Evolutionary conservation across 2,888 invertebrate genomes (phyloP).

Genomic region (Melanophora roralis): DNA sequence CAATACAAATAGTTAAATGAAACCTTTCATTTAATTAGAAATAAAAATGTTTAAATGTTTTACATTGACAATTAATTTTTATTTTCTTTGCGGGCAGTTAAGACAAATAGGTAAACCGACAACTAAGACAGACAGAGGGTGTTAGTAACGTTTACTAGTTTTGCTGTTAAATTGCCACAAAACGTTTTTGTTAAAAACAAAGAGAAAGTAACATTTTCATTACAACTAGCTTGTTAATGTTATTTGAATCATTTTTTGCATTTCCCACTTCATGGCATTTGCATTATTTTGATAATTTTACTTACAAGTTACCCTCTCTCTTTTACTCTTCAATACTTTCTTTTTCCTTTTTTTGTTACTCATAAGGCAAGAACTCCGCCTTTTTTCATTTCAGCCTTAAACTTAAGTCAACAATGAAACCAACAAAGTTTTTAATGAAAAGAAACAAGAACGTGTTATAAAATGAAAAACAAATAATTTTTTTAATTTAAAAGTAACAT

Average conservation of each 20-base stretch:
- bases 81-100: slow-evolving; percentile 5
- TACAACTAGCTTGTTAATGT: slow-evolving; percentile 15
- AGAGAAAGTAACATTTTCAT: slow-evolving; percentile 61
- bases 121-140: background rate
- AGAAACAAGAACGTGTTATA: slow-evolving; percentile 22
- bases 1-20: slow-evolving; percentile 22
- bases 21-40: slow-evolving; percentile 55
- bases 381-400: slow-evolving; percentile 29
- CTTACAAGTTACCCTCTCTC: background rate
- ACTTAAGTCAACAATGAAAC: slow-evolving; percentile 11
- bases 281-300: background rate
- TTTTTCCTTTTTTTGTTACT: background rate
- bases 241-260: slow-evolving; percentile 3
- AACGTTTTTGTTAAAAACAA: slow-evolving; percentile 11
- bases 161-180: background rate
- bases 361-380: slow-evolving; percentile 53
- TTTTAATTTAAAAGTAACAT: slow-evolving; percentile 48
- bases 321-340: background rate
- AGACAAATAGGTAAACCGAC: background rate
- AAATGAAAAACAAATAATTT: slow-evolving; percentile 47
- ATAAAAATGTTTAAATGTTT: slow-evolving; percentile 36
- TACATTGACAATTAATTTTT: slow-evolving; percentile 54
- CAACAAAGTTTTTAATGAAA: background rate
- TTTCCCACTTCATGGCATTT: slow-evolving; percentile 26
- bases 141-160: slow-evolving; percentile 7